Base-by-base conservation (phyloP, 2,797 vertebrate genomes). In the Lutjanus campechanus region DNA sequence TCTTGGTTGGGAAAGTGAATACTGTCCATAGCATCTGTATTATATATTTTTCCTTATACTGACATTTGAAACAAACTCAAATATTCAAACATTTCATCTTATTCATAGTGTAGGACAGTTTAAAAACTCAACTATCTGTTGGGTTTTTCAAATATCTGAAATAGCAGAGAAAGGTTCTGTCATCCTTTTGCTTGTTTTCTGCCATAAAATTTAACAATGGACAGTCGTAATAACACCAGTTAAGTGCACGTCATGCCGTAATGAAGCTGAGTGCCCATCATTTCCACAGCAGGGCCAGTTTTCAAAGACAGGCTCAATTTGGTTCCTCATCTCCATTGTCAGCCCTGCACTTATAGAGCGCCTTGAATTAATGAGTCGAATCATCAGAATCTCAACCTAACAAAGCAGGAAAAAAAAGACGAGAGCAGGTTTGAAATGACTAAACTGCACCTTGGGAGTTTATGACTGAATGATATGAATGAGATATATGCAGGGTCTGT, bases 341-440 rank as follows among this genome's bases (percentile, higher is more conserved):
- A 58, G 76, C 71, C 20, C 20, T 11, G 74, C 83, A 73, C 79
- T 85, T 76, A 78, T 71, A 68, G 50, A 85, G 54, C n/a, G 69
- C 63, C 67, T 84, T 51, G 83, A 81, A 75, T 91, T 91, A 93
- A 92, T 87, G 87, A 91, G 82, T 88, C 67, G 41, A 81, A 87
- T 92, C 90, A 90, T 89, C 87, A 83, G 69, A 85, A 84, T 84
- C 73, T 83, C 79, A 25, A 77, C 71, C 82, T 85, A 85, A 90
- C 85, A 85, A 86, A 79, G 86, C 86, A 86, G 66, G 54, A 51
- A 80, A 61, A 83, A 62, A 54, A 69, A n/a, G 75, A 83, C 3
- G 69, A 78, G 67, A 56, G 69, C 64, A 56, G 69, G 63, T 83
- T 72, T 75, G 70, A 84, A 81, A 83, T 60, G 75, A 75, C 83